These are phyloP conservation scores for Drosophila kuntzei DNA, from an alignment of 2,888 invertebrate genomes.

Conservation along the genomic window DNA sequence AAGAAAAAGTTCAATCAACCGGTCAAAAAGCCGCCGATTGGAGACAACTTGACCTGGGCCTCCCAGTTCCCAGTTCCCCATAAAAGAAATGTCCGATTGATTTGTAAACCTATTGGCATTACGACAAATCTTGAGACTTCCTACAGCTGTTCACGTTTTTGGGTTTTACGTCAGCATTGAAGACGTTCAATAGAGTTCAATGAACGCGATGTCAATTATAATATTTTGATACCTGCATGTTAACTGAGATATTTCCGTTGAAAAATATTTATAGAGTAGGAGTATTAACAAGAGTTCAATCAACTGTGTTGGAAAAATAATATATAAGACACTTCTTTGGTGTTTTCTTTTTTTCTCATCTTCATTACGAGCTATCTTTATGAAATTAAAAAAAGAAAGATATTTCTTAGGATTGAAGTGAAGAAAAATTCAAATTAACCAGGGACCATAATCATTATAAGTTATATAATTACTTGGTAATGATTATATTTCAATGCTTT, in stretches of 20 bases:
- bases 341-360: background rate
- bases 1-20: constrained; percentile 70
- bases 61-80: background rate
- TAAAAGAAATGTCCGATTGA: constrained; percentile 50
- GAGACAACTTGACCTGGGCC: constrained; percentile 42
- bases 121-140: constrained; percentile 52
- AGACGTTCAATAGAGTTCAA: constrained; percentile 61
- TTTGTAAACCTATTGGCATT: constrained; percentile 48
- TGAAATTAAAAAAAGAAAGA: background rate
- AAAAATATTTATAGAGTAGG: constrained; percentile 12
- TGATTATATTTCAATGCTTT: no score
- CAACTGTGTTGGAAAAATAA: background rate
- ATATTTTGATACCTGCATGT: constrained; percentile 31
- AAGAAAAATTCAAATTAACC: no score
- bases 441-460: no score
- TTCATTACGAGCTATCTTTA: background rate
- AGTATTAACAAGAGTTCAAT: constrained; percentile 8
- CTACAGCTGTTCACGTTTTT: constrained; percentile 49
- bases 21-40: constrained; percentile 37
- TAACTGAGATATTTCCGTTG: constrained; percentile 8
- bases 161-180: constrained; percentile 57
- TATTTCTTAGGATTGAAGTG: background rate
- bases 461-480: no score
- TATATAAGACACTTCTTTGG: background rate
- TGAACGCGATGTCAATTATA: constrained; percentile 64